These are phyloP conservation scores for Amitus sp. DNA, from an alignment of 2,888 invertebrate species.

Conservation along the genomic window DNA sequence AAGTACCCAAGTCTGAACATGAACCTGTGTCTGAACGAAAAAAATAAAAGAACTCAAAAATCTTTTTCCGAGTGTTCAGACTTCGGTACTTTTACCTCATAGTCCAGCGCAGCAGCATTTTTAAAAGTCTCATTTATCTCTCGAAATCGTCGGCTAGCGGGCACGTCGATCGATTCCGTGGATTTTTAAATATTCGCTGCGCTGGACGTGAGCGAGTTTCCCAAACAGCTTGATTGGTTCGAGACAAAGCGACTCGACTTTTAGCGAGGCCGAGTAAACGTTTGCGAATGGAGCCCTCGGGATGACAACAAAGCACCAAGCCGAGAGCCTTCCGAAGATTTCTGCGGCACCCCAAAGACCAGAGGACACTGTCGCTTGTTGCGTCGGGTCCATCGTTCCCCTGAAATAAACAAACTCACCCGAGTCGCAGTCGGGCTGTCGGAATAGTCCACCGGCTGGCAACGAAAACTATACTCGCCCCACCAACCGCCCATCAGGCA, in stretches of 20 bases:
- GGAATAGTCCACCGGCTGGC: slow-evolving; percentile 92
- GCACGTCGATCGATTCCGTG: neutral
- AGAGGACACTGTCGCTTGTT: slow-evolving; percentile 26
- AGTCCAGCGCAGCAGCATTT: too few species aligned
- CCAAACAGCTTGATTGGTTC: neutral
- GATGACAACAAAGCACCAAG: slow-evolving; percentile 33
- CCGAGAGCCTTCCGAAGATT: too few species aligned
- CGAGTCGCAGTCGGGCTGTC: slow-evolving; percentile 81
- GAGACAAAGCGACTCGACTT: too few species aligned
- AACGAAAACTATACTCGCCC: slow-evolving; percentile 87
- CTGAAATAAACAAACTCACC: slow-evolving; percentile 73
- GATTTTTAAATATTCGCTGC: neutral
- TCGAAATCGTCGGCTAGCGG: neutral
- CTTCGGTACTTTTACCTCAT: too few species aligned
- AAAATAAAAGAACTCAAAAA: too few species aligned
- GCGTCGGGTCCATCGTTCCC: slow-evolving; percentile 26
- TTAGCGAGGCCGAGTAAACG: too few species aligned
- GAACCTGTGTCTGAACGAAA: too few species aligned
- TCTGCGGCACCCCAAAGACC: slow-evolving; percentile 35
- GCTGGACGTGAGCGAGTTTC: neutral
- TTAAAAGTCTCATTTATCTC: too few species aligned
- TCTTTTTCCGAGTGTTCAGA: too few species aligned
- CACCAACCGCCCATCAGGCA: slow-evolving; percentile 92
- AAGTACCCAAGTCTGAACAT: too few species aligned
- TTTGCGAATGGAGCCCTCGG: too few species aligned